Base-by-base conservation (phyloP, 2,888 invertebrate species). In the Calliphora vomitoria region DNA sequence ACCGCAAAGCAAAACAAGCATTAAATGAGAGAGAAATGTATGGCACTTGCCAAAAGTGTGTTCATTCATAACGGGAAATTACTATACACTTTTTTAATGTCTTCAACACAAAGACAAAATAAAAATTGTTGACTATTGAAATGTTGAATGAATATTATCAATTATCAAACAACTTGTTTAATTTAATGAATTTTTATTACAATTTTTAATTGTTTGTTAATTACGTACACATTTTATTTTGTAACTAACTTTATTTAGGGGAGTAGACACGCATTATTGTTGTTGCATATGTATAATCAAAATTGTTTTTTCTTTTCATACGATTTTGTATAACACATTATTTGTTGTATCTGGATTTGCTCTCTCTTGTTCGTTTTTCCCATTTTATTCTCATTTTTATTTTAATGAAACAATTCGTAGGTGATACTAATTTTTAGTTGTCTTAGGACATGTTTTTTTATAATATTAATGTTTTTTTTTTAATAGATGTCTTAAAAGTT, bases 51-150 rank as follows among this genome's bases (percentile, higher is more conserved):
- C 53, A 62, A 80, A 80, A 75, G 69, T 76, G 31, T 85, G 55
- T 83, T 86, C 86, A 86, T 86, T 86, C 86, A 86, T 86, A 86
- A 82, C 71, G 35, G 47, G 55, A 78, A 84, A 66, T 71, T 79
- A 79, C 84, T 84, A 78, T 72, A 55, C 44, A 75, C 25, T 60
- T 68, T 55, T 18, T 50, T 62, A 58, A 41, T 75, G 55, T 31
- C 41, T 35, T 64, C 44, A 78, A 78, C 41, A 38, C 25, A 68
- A 68, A 64, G 25, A 41, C 25, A 44, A 60, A 83, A n/a, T 50
- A 44, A 11, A 44, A 44, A 62, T 60, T 76, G 38, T 62, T 79
- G 79, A 69, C 66, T 31, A 58, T 20, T 18, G n/a, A 53, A 66
- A 53, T 55, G 64, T 55, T 84, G 78, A 84, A 84, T 84, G 84